These are phyloP conservation scores for Amiota minor DNA, from an alignment of 2,888 invertebrate species.

Conservation along the genomic window DNA sequence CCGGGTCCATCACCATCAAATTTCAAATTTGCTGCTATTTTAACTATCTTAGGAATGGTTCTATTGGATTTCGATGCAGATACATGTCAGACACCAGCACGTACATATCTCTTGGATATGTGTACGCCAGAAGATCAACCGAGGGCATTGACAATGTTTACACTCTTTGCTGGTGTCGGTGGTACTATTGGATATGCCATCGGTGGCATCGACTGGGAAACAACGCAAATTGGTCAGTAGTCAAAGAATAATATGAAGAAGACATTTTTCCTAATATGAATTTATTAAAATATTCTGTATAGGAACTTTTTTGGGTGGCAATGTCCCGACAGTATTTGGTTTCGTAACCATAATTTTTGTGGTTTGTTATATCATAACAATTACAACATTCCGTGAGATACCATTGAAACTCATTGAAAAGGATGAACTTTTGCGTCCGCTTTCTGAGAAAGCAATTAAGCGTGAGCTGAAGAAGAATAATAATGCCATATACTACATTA, in stretches of 20 bases:
- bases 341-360: conserved; percentile 77
- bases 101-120: conserved; percentile 79
- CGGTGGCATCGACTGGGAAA: conserved; percentile 78
- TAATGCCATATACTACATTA: conserved; percentile 66
- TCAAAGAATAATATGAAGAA: not conserved
- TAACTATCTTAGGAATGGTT: conserved; percentile 78
- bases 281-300: not conserved
- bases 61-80: conserved; percentile 79
- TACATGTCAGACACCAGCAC: conserved; percentile 79
- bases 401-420: conserved; percentile 73
- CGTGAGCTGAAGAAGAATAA: conserved; percentile 69
- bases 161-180: conserved; percentile 79
- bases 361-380: conserved; percentile 75
- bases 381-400: conserved; percentile 78
- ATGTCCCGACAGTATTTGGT: conserved; percentile 77
- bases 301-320: conserved; percentile 75
- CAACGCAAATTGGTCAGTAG: conserved; percentile 71
- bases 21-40: conserved; percentile 73
- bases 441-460: conserved; percentile 68
- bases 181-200: conserved; percentile 78
- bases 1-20: conserved; percentile 48
- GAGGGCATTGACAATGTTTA: conserved; percentile 78
- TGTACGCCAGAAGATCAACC: conserved; percentile 78
- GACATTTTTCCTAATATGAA: not conserved
- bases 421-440: conserved; percentile 68